These are phyloP conservation scores for Balaeniceps rex DNA, from an alignment of 2,113 vertebrate genomes.

Conservation along the genomic window DNA sequence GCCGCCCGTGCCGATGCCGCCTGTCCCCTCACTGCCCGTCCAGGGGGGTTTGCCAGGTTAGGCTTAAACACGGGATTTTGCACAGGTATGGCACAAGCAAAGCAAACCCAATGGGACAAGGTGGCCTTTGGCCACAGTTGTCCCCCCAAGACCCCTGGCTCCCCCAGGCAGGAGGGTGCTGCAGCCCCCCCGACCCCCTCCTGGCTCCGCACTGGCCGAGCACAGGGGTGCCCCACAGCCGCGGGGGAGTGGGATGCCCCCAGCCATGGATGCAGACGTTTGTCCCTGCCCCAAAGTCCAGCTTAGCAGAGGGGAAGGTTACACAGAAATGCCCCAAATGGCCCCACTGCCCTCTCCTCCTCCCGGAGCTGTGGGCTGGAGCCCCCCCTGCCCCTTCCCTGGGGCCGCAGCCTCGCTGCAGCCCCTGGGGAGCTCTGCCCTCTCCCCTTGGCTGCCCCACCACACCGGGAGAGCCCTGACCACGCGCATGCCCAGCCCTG, in stretches of 20 bases:
- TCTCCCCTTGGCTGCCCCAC: accelerated
- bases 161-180: not conserved
- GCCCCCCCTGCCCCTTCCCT: not conserved
- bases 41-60: not conserved
- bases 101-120: not conserved
- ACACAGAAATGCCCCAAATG: not conserved
- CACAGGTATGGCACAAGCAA: not conserved
- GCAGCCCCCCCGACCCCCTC: accelerated
- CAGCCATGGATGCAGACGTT: not conserved
- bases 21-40: accelerated
- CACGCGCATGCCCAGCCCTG: accelerated
- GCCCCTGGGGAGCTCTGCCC: not conserved
- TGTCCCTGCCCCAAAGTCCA: not conserved
- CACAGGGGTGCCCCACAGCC: not conserved
- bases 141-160: not conserved
- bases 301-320: not conserved
- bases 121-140: not conserved
- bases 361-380: not conserved
- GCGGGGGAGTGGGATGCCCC: not conserved
- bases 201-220: not conserved
- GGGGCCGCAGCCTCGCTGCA: not conserved
- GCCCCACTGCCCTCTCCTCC: not conserved
- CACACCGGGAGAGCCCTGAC: not conserved
- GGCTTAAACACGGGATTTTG: not conserved
- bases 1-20: accelerated